A percentile compares a stretch with the other conserved stretches of the same genome.
Conservation (phyloP, 2,113 vertebrate genomes). For the Terrapene triunguis region DNA sequence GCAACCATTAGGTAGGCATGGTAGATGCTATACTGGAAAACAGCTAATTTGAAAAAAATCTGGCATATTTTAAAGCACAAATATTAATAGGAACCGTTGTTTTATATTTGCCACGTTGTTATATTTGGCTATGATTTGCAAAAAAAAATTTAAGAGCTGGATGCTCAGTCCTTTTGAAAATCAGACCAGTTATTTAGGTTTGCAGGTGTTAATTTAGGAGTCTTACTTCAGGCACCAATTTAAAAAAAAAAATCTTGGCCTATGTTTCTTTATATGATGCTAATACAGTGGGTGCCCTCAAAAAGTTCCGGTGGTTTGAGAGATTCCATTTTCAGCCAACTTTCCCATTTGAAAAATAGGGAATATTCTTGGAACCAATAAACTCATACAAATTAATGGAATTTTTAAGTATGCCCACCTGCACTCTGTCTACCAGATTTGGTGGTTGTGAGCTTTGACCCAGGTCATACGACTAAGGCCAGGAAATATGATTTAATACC, state of each 20-base stretch:
- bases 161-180: too few species aligned
- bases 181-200: too few species aligned
- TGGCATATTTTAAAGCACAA: neutral
- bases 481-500: neutral
- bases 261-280: neutral
- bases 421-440: neutral
- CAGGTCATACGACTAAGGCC: neutral
- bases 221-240: neutral
- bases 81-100: neutral
- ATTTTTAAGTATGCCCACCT: neutral
- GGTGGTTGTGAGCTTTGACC: neutral
- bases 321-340: neutral
- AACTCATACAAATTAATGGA: neutral
- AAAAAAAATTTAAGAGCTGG: too few species aligned
- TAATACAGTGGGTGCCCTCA: neutral
- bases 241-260: neutral
- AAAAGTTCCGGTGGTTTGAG: neutral
- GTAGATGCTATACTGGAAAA: conserved; percentile 17
- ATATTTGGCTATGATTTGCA: neutral
- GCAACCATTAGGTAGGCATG: neutral
- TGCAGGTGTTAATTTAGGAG: neutral
- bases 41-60: neutral
- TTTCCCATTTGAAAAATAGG: neutral
- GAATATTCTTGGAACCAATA: neutral
- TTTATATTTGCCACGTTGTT: neutral